These are phyloP conservation scores for Notoglanidium macrostoma DNA, from an alignment of 2,797 vertebrate genomes.

Conservation along the genomic window DNA sequence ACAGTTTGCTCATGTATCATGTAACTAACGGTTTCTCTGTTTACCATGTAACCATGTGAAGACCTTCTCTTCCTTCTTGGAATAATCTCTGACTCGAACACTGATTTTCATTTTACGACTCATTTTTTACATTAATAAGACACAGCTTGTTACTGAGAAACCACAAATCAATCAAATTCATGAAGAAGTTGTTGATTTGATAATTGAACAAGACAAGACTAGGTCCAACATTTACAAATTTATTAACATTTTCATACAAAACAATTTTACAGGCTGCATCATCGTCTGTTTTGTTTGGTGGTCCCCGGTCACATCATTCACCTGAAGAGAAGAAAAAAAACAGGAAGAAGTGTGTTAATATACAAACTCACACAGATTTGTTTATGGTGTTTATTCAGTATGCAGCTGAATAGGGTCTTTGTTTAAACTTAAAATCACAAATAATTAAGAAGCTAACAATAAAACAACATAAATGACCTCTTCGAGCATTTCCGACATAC, in stretches of 20 bases:
- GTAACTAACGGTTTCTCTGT: not conserved
- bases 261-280: slow-evolving; percentile 59
- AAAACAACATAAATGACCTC: not conserved
- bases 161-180: too few relatives aligned
- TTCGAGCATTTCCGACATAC: not conserved
- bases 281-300: not conserved
- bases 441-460: not conserved
- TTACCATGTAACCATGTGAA: not conserved
- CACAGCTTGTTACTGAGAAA: too few relatives aligned
- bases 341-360: not conserved
- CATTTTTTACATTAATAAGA: not conserved
- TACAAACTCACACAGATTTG: not conserved
- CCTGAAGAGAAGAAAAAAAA: slow-evolving; percentile 5
- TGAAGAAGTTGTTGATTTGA: not conserved
- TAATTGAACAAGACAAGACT: not conserved
- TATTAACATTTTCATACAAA: slow-evolving; percentile 69
- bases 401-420: not conserved
- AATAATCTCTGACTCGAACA: not conserved
- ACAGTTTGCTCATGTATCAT: not conserved
- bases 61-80: not conserved
- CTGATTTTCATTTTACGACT: not conserved
- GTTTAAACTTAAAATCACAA: not conserved
- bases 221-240: slow-evolving; percentile 32
- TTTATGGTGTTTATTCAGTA: not conserved
- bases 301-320: slow-evolving; percentile 10